Evolutionary conservation across 2,797 vertebrate genomes (phyloP), one percentile per base, ranked within the genome.

Genomic region (Crenichthys baileyi): DNA sequence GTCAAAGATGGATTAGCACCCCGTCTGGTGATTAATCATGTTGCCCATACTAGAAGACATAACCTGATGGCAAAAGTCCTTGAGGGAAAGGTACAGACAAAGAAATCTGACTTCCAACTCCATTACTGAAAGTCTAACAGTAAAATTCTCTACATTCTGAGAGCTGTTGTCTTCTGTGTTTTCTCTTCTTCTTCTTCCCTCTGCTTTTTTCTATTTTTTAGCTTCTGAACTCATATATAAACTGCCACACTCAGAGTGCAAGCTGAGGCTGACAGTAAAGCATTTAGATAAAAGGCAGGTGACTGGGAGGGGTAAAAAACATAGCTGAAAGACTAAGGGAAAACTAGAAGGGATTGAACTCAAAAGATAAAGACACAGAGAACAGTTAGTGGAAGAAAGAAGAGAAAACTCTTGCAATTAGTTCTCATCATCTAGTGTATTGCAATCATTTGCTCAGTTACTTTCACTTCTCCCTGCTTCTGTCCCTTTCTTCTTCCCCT

Each of bases 71-170:
- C 24, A 39, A 56, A 39, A 78, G 76, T 88, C 75, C 44, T 83
- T 2, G 24, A 81, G 77, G 87, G 79, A 83, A 78, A 79, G 41
- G 51, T 60, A 79, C 73, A 73, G 67, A 81, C 65, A 71, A 78
- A 78, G 75, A 79, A 50, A 82, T 76, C 48, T 50, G 78, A 90
- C 85, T 82, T 88, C 48, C 53, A 86, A 78, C 83, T 90, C 78
- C 83, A 84, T 90, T 90, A 91, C 83, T 86, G 85, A 91, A 88
- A 89, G 74, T 82, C 86, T 89, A 87, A 90, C 83, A 86, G 84
- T 86, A 84, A 90, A 89, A 88, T 74, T 73, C 68, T 82, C 85
- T 82, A 72, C 68, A 83, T 81, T 80, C 75, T 72, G 76, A 78
- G 77, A 88, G 78, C 85, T 84, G 83, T 88, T 85, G 81, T 87